phyloP scores from a whole-genome alignment of 92 coral and sea anemone genomes.

The Plumapathes pennacea region DNA sequence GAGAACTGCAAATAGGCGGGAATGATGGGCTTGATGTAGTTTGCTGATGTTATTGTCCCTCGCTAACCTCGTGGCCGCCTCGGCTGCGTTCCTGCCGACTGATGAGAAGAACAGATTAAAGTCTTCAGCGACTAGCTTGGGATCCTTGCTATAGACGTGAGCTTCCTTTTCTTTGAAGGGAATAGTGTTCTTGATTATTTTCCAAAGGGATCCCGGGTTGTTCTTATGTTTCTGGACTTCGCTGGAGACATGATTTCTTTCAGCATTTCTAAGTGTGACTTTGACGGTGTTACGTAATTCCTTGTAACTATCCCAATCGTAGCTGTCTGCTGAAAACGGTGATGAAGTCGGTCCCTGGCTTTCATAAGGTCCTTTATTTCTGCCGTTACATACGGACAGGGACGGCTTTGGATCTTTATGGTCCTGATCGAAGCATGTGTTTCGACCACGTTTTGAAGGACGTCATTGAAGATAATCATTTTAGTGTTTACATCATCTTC shows the following conservation, averaged over 20 bases:
- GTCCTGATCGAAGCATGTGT: conserved; percentile 43
- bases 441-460: conserved; percentile 18
- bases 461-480: conserved; percentile 30
- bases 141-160: no score
- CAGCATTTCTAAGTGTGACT: background rate
- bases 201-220: conserved; percentile 25
- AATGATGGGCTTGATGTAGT: no score
- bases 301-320: background rate
- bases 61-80: conserved; percentile 20
- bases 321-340: background rate
- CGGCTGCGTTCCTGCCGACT: no score
- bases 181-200: conserved; percentile 3
- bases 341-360: background rate
- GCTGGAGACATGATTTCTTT: background rate
- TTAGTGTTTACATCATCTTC: conserved; percentile 25
- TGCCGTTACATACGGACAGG: conserved; percentile 51
- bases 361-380: conserved; percentile 33
- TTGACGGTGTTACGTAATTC: conserved; percentile 3
- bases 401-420: conserved; percentile 36
- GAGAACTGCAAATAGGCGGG: no score
- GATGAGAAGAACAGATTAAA: no score
- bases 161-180: conserved; percentile 23
- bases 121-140: no score
- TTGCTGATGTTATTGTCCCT: conserved; percentile 35
- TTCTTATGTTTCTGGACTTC: conserved; percentile 18